phyloP scores from a whole-genome alignment of 2,888 invertebrate genomes.

The Acrocyrtus sp. region DNA sequence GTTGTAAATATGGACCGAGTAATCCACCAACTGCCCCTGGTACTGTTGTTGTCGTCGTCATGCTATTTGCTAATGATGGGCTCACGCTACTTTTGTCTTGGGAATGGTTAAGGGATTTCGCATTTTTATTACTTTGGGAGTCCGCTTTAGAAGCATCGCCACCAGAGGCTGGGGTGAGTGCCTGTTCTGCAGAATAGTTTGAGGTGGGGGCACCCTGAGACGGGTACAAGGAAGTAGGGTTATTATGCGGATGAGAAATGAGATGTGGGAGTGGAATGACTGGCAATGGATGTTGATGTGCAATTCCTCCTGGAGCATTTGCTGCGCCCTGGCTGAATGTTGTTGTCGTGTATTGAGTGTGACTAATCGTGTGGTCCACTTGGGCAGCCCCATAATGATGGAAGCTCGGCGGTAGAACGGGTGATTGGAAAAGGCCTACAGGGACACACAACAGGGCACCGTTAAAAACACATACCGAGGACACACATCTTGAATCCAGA shows the following conservation, averaged over 20 bases:
- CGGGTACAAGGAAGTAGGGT: conserved; percentile 35
- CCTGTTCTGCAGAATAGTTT: conserved; percentile 4
- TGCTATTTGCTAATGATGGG: conserved; percentile 28
- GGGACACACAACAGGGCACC: not conserved
- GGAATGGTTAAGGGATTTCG: conserved; percentile 19
- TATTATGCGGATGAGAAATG: conserved; percentile 30
- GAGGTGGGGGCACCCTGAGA: conserved; percentile 37
- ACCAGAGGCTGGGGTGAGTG: conserved; percentile 26
- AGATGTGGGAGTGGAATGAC: conserved; percentile 32
- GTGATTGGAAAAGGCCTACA: conserved; percentile 50
- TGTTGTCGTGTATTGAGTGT: conserved; percentile 39
- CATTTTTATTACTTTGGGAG: conserved; percentile 9
- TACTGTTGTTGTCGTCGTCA: conserved; percentile 9
- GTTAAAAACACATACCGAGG: not conserved
- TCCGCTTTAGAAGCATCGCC: conserved; percentile 8
- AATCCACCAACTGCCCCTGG: conserved; percentile 30
- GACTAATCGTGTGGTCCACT: conserved; percentile 40
- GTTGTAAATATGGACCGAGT: conserved; percentile 30
- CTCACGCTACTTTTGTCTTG: conserved; percentile 36
- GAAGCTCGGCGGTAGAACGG: conserved; percentile 46
- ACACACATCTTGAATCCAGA: too few species aligned
- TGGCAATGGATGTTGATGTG: conserved; percentile 20
- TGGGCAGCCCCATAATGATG: conserved; percentile 31
- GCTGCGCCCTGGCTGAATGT: conserved; percentile 17
- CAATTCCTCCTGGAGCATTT: not conserved